Conservation (phyloP, 1,140 invertebrate species). For the Diprion similis region DNA sequence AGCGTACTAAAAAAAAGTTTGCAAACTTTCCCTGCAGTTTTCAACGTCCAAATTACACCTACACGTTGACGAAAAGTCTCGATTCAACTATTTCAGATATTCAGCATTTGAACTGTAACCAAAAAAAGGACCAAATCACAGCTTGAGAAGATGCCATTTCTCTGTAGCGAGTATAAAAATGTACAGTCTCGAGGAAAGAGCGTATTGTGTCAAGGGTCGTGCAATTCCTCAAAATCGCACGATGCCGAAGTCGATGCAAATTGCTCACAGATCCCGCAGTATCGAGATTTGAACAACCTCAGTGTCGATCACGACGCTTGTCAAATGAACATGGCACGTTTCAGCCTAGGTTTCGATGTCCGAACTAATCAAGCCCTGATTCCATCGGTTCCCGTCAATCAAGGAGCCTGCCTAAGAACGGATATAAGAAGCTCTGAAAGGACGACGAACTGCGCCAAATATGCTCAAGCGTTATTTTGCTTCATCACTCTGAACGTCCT, state of each 20-base stretch:
- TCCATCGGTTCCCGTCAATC: neutral
- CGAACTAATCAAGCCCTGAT: neutral
- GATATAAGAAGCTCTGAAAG: neutral
- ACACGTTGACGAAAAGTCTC: too few relatives aligned
- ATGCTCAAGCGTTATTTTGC: neutral
- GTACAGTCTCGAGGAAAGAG: neutral
- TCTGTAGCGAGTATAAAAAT: neutral
- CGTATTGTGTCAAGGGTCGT: too few relatives aligned
- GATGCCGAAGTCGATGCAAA: too few relatives aligned
- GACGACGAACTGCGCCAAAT: neutral
- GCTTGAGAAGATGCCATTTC: neutral
- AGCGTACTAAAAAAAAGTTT: too few relatives aligned
- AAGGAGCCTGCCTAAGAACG: neutral
- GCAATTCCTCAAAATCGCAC: too few relatives aligned
- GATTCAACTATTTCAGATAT: too few relatives aligned
- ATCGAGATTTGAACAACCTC: neutral
- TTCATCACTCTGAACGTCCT: constrained; percentile 24
- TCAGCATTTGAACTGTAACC: too few relatives aligned
- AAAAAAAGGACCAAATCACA: neutral
- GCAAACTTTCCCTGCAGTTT: too few relatives aligned
- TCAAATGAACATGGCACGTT: neutral
- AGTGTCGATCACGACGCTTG: neutral
- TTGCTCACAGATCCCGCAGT: neutral
- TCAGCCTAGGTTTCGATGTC: neutral
- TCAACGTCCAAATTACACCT: too few relatives aligned